Evolutionary conservation across 2,888 invertebrate species (phyloP), one percentile per base, ranked within the genome.

Genomic region (Pammene fasciana): DNA sequence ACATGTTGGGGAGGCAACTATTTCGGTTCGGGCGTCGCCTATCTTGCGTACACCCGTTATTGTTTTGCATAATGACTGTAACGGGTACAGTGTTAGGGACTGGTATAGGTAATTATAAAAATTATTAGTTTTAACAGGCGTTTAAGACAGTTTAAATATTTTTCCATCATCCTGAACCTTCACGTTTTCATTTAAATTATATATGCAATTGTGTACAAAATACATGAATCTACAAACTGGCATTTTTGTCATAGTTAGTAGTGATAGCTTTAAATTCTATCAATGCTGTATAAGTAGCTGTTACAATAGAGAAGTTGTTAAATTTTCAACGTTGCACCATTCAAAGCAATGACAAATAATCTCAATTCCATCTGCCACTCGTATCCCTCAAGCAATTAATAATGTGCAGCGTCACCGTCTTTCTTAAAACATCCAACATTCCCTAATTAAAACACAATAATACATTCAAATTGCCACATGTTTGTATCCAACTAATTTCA

Each of bases 391-490:
- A 46, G 26, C 64, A 59, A 68, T 65, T 60, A 60, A 65, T 65
- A 55, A 62, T 36, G n/a, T 60, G 70, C 65, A 18, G 16, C 46
- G 65, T 70, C 70, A 70, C 45, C 65, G 45, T 48, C 56, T 38
- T 50, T 43, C 36, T 50, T 65, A 65, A 67, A 62, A 61, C 61
- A 68, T 64, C 48, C 64, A 64, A 55, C 65, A 65, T 70, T 55
- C 70, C 75, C 76, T 78, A 81, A 82, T 86, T 84, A 84, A 80
- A 80, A 75, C 65, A 73, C 75, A 73, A 82, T 80, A 83, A 82
- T 78, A 75, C 74, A 72, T 79, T 74, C 72, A 78, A 82, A 84
- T 80, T 78, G 72, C 78, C 85, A 85, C 84, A 86, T 86, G 86
- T 83, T 82, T 75, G 82, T 77, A 82, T 76, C 73, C 71, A 78